Evolutionary conservation across 2,888 invertebrate genomes (phyloP).

Genomic region (Drosophila affinis): DNA sequence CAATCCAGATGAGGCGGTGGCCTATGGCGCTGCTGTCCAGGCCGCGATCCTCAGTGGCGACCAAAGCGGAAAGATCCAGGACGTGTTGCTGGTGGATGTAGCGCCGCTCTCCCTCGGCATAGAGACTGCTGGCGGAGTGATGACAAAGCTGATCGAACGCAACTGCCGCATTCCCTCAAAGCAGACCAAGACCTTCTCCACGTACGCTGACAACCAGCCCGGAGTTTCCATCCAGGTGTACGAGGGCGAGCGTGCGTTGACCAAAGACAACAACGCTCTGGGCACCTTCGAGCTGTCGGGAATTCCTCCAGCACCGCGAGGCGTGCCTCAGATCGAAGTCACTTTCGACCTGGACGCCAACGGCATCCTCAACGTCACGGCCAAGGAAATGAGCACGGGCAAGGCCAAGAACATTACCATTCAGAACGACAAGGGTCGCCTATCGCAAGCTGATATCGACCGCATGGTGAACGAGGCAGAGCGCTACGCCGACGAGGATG

Average conservation of each 20-base stretch:
- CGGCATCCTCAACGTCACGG: conserved; percentile 95
- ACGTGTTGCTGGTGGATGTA: conserved; percentile 88
- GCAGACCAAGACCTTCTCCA: conserved; percentile 90
- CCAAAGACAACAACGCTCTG: conserved; percentile 95
- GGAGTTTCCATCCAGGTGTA: conserved; percentile 90
- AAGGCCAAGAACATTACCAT: conserved; percentile 91
- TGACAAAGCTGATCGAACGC: conserved; percentile 90
- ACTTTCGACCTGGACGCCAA: conserved; percentile 94
- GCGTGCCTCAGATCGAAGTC: conserved; percentile 93
- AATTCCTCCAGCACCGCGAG: conserved; percentile 94
- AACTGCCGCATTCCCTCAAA: conserved; percentile 89
- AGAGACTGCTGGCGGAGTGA: conserved; percentile 92
- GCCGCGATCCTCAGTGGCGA: conserved; percentile 89
- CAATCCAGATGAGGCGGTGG: conserved; percentile 92
- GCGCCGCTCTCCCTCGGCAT: conserved; percentile 89
- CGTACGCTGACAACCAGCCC: conserved; percentile 92
- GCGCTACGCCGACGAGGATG: conserved; percentile 89
- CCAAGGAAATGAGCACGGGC: conserved; percentile 88
- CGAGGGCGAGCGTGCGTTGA: conserved; percentile 93
- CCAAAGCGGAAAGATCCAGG: conserved; percentile 89
- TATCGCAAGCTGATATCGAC: conserved; percentile 92
- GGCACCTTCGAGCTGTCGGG: conserved; percentile 98
- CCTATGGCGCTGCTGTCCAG: conserved; percentile 90
- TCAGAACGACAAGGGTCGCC: conserved; percentile 91
- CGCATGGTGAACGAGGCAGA: conserved; percentile 91